These are phyloP conservation scores for Chloropsis hardwickii DNA, from an alignment of 2,113 vertebrate species.

Conservation along the genomic window DNA sequence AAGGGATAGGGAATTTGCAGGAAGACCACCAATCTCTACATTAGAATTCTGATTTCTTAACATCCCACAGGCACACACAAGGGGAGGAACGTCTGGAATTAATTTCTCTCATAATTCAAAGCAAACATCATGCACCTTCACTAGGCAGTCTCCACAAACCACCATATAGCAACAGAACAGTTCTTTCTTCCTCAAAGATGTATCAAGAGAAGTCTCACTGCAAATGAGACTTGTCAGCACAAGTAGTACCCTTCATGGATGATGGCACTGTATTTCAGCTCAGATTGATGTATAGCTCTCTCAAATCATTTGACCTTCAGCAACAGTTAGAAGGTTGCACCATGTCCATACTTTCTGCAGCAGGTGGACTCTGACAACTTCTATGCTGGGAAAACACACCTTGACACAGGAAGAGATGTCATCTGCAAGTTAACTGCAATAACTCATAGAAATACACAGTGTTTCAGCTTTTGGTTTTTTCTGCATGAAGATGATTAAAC, in stretches of 20 bases:
- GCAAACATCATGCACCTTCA: accelerated
- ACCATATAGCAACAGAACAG: background rate
- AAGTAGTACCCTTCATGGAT: background rate
- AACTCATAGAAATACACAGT: background rate
- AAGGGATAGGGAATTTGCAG: background rate
- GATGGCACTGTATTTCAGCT: background rate
- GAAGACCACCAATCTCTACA: background rate
- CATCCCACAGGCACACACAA: background rate
- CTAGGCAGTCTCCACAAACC: background rate
- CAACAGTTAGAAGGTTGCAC: background rate
- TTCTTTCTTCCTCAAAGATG: background rate
- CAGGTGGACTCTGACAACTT: background rate
- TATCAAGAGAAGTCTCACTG: background rate
- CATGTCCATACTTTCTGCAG: background rate
- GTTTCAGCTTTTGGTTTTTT: background rate
- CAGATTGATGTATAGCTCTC: background rate
- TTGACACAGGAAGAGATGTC: background rate
- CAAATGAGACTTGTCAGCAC: constrained; percentile 4
- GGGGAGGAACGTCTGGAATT: background rate
- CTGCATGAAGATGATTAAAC: background rate
- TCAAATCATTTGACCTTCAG: background rate
- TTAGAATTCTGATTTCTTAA: background rate
- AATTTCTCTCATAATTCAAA: background rate
- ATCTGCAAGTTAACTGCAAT: background rate
- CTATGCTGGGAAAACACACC: background rate